phyloP scores from a whole-genome alignment of 2,888 invertebrate species.

The Archips xylosteana region DNA sequence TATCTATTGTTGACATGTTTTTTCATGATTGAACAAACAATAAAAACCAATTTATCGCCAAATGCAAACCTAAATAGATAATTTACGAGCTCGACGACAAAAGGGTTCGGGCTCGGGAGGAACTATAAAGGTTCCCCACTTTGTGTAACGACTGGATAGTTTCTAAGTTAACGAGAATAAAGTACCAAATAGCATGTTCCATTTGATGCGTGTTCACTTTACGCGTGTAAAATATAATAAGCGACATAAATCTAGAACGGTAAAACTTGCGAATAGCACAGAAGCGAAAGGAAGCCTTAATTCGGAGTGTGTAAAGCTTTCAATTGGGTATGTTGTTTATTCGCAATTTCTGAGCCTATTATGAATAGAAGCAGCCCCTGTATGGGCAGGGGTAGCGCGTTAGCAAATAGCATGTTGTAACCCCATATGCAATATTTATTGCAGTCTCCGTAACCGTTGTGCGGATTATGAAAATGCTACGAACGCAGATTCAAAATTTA shows the following conservation, averaged over 20 bases:
- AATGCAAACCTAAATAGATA: conserved; percentile 78
- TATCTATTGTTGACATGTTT: conserved; percentile 67
- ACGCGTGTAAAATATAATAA: conserved; percentile 82
- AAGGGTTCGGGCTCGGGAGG: conserved; percentile 58
- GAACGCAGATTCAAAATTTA: conserved; percentile 55
- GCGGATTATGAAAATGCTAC: conserved; percentile 71
- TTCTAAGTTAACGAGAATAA: conserved; percentile 64
- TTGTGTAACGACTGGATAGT: conserved; percentile 56
- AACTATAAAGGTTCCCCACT: conserved; percentile 43
- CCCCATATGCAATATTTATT: conserved; percentile 79
- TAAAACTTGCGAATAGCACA: conserved; percentile 48
- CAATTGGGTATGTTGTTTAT: conserved; percentile 52
- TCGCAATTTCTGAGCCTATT: conserved; percentile 69
- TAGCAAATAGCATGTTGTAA: conserved; percentile 77
- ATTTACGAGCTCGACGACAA: conserved; percentile 75
- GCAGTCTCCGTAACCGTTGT: conserved; percentile 61
- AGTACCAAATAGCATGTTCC: conserved; percentile 71
- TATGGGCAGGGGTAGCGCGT: conserved; percentile 64
- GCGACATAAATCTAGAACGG: conserved; percentile 76
- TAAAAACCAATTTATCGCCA: conserved; percentile 77
- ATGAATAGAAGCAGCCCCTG: conserved; percentile 76
- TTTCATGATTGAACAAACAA: conserved; percentile 60
- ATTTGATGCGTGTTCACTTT: conserved; percentile 72
- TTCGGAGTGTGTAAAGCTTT: conserved; percentile 51
- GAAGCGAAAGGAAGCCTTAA: conserved; percentile 48